Evolutionary conservation across 1,140 invertebrate genomes (phyloP), one percentile per base, ranked within the genome.

Genomic region (Oncopeltus fasciatus): DNA sequence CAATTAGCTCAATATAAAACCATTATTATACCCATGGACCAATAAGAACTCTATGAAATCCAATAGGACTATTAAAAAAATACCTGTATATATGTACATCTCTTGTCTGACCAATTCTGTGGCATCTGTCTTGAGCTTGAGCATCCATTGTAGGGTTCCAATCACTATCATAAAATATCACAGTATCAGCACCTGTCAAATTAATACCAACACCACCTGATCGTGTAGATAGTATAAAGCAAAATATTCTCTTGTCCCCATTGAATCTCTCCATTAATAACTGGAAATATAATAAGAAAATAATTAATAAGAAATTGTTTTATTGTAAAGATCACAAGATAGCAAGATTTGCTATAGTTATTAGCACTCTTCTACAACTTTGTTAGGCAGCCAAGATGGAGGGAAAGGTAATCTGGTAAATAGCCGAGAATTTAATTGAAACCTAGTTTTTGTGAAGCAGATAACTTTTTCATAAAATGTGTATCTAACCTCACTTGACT

Each of bases 81-180:
- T 70, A 86, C 83, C 86, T 81, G 76, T 97, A 99, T 72, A 99
- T 99, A 77, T 98, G 94, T 57, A 99, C 97, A 82, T 99, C 96
- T 68, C 95, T 80, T 0, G 97, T 99, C 78, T 99, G 97, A 1
- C 97, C 97, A 71, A 99, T 99, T 68, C 97, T 83, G 77, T 98
- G 95, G 76, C 95, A 98, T 67, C 95, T 80, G 77, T 98, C 97
- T 76, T 99, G 95, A 60, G 96, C 95, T 75, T 95, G 96, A 49
- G 95, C 95, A 81, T 99, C 95, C 95, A 99, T 99, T 0, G 95
- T 99, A 47, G 96, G 95, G 83, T 99, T 99, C 97, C 96, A 99
- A 77, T 99, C 97, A 65, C 92, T 96, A 77, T 99, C 97, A 75
- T 99, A 99, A 77, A 99, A 99, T 72, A 99, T 90, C 47, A 99